Evolutionary conservation across 2,888 invertebrate species (phyloP).

Genomic region (Pocota personata): DNA sequence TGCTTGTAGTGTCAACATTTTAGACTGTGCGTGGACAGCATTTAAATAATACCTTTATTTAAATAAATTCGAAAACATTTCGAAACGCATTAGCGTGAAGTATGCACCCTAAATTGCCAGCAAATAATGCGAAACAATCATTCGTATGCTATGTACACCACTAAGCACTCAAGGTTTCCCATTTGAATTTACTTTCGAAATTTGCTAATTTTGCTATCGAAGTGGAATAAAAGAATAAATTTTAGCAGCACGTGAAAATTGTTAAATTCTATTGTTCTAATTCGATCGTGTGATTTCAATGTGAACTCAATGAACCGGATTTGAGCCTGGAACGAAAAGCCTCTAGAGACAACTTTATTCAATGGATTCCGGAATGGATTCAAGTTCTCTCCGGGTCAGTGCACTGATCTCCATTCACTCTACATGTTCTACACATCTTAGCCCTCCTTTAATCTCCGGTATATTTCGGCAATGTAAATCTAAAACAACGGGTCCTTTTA

Average conservation of each 20-base stretch:
- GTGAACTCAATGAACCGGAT: no score
- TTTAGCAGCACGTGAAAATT: background rate
- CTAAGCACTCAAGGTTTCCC: background rate
- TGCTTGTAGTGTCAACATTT: background rate
- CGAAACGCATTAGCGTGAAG: background rate
- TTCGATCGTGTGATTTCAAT: background rate
- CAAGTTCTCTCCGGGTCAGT: no score
- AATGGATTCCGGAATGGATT: no score
- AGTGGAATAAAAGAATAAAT: background rate
- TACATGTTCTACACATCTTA: no score
- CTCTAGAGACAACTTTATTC: no score
- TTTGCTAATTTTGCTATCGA: background rate
- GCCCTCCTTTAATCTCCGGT: no score
- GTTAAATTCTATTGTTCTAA: background rate
- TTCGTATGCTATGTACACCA: background rate
- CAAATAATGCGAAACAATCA: background rate
- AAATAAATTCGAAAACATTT: background rate
- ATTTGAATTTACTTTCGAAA: background rate
- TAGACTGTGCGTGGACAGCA: background rate
- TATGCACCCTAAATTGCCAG: background rate
- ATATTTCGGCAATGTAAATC: no score
- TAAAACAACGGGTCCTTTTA: no score
- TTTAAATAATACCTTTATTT: background rate
- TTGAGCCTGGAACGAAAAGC: no score
- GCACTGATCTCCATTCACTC: no score